These are phyloP conservation scores for Ctenoplectra terminalis DNA, from an alignment of 1,140 invertebrate species.

Conservation along the genomic window DNA sequence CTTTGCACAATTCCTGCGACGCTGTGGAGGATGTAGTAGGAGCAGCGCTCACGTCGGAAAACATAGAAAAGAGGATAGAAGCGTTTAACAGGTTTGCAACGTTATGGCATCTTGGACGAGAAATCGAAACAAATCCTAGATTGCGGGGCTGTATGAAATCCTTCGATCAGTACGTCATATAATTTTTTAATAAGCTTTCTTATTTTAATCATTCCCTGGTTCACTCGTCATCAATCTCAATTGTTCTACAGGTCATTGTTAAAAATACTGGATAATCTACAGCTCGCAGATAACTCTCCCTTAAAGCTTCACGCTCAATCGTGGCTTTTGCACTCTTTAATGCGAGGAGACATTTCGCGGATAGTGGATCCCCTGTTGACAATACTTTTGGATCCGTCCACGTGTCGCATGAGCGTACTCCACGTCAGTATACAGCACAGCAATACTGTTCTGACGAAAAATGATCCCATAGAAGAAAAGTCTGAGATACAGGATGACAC, in stretches of 20 bases:
- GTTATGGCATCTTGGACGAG: slow-evolving; percentile 91
- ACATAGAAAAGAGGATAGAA: slow-evolving; percentile 84
- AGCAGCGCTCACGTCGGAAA: slow-evolving; percentile 81
- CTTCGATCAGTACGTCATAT: slow-evolving; percentile 81
- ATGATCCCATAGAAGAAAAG: slow-evolving; percentile 77
- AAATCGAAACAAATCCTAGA: slow-evolving; percentile 82
- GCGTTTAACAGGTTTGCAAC: slow-evolving; percentile 90
- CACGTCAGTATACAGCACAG: slow-evolving; percentile 91
- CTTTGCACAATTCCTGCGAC: slow-evolving; percentile 87
- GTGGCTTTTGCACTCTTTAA: slow-evolving; percentile 89
- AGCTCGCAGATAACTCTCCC: slow-evolving; percentile 86
- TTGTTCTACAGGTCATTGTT: slow-evolving; percentile 85
- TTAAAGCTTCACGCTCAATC: slow-evolving; percentile 88
- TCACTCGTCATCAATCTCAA: neutral
- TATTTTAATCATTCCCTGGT: neutral
- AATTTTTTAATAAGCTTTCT: neutral
- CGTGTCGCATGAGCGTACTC: slow-evolving; percentile 92
- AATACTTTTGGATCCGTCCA: slow-evolving; percentile 91
- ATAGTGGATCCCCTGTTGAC: slow-evolving; percentile 91
- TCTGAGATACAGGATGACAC: slow-evolving; percentile 80
- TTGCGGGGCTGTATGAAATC: slow-evolving; percentile 81
- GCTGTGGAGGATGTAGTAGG: slow-evolving; percentile 89
- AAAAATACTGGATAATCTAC: slow-evolving; percentile 91
- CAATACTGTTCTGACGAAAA: slow-evolving; percentile 82
- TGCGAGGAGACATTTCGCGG: slow-evolving; percentile 90